Evolutionary conservation across 2,113 vertebrate genomes (phyloP), one percentile per base, ranked within the genome.

Genomic region (Boulengeromyrus knoepffleri): DNA sequence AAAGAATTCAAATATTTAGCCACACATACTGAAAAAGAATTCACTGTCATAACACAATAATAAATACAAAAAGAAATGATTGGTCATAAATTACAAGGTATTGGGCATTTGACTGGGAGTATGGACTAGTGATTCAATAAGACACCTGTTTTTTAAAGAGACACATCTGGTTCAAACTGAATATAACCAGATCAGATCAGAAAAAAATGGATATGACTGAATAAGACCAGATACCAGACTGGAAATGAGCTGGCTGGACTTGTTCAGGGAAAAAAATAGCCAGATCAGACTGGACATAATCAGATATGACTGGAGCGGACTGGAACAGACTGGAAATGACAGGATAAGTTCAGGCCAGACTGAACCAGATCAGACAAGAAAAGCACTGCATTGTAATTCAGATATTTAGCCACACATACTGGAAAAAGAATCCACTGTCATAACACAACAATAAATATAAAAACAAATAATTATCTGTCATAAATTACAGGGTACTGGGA

Each of bases 1-100:
- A 97, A 96, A 97, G 96, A 98, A 97, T 96, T 96, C 96, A 99
- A 98, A 97, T 97, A 98, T 97, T 98, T 96, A 99, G 97, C 98
- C 98, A 99, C 98, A 96, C 96, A 96, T 98, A 98, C 98, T 97
- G 97, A 96, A 98, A 96, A 94, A 96, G 97, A 94, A 95, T 97
- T 96, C 97, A 99, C 97, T 97, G 96, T 97, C 95, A 96, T 97
- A 95, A 96, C 97, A 98, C 97, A 95, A 99, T 97, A 98, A 98
- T 97, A 96, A 97, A 97, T 97, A 97, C 95, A 96, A 95, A 96
- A 96, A 96, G 95, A 95, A 95, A 96, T 92, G 91, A 93, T 96
- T 94, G 95, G 92, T 94, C 96, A 96, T 95, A 96, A 96, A 95
- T 95, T 95, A 94, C 94, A 95, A 95, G 94, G 92, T 95, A 94